Evolutionary conservation across 1,140 invertebrate species (phyloP).

Genomic region (Caerostris darwini): DNA sequence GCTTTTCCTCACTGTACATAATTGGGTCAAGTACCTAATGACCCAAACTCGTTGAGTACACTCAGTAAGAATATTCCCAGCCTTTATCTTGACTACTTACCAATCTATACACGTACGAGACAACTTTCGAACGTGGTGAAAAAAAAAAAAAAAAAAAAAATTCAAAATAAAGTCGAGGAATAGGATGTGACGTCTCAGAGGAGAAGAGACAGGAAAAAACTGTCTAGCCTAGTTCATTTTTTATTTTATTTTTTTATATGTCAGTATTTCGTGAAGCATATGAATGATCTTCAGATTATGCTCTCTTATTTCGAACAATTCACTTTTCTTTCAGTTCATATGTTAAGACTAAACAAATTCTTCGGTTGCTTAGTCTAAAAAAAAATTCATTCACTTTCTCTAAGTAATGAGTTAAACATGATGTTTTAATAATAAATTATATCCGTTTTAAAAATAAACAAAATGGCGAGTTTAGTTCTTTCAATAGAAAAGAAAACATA

Average conservation of each 20-base stretch:
- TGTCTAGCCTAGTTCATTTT: not conserved
- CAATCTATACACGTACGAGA: constrained; percentile 5
- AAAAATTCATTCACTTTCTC: no score
- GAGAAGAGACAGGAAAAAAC: not conserved
- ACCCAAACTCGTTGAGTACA: constrained; percentile 2
- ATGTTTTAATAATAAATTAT: no score
- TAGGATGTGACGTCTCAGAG: not conserved
- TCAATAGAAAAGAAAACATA: no score
- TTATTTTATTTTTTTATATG: not conserved
- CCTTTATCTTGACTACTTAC: constrained; percentile 7
- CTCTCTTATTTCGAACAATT: no score
- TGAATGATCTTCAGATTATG: not conserved
- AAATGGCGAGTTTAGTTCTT: no score
- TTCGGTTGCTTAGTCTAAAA: no score
- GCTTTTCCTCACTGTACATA: not conserved
- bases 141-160: not conserved
- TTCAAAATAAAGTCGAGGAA: not conserved
- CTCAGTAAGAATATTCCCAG: constrained; percentile 4
- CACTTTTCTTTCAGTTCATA: no score
- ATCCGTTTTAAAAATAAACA: no score
- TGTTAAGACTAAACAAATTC: no score
- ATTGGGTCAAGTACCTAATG: constrained; percentile 53
- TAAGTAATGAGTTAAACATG: no score
- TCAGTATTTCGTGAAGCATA: not conserved
- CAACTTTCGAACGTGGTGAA: not conserved